A percentile compares a stretch with the other conserved stretches of the same genome.
Evolutionary conservation across 2,888 invertebrate species (phyloP).

Genomic region (Synanthedon formicaeformis): DNA sequence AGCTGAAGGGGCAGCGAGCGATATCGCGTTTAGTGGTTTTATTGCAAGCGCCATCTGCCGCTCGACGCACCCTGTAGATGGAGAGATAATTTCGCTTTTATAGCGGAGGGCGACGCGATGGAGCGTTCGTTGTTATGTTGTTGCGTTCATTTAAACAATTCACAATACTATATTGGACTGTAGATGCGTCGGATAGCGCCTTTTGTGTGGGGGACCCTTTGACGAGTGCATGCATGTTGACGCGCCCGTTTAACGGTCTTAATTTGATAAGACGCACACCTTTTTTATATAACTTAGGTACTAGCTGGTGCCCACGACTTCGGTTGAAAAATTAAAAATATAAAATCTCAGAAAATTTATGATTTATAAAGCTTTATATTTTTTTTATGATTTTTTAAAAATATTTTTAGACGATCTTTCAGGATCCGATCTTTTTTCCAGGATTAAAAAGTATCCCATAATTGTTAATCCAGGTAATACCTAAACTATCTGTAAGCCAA

Average conservation of each 20-base stretch:
- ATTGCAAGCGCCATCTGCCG: constrained; percentile 70
- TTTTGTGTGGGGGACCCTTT: constrained; percentile 40
- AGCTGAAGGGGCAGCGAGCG: constrained; percentile 60
- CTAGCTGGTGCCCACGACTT: no score
- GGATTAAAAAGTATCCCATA: no score
- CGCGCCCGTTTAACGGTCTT: constrained; percentile 40
- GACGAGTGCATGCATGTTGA: constrained; percentile 38
- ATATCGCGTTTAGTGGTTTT: constrained; percentile 71
- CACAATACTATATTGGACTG: constrained; percentile 41
- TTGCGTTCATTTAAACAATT: constrained; percentile 60
- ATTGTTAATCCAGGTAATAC: no score
- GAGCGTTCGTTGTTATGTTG: constrained; percentile 49
- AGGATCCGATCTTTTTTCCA: no score
- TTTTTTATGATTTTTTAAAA: no score
- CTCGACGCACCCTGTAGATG: constrained; percentile 49
- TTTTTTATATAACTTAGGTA: no score
- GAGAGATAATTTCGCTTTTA: constrained; percentile 66
- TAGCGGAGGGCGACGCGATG: constrained; percentile 35
- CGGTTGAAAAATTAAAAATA: no score
- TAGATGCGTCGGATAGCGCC: constrained; percentile 51
- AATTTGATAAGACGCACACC: constrained; percentile 41
- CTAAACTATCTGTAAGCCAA: no score
- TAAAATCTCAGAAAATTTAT: no score
- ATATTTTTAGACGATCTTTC: no score
- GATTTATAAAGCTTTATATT: no score